phyloP scores from a whole-genome alignment of 2,888 invertebrate genomes.

The Andrena chrysosceles region DNA sequence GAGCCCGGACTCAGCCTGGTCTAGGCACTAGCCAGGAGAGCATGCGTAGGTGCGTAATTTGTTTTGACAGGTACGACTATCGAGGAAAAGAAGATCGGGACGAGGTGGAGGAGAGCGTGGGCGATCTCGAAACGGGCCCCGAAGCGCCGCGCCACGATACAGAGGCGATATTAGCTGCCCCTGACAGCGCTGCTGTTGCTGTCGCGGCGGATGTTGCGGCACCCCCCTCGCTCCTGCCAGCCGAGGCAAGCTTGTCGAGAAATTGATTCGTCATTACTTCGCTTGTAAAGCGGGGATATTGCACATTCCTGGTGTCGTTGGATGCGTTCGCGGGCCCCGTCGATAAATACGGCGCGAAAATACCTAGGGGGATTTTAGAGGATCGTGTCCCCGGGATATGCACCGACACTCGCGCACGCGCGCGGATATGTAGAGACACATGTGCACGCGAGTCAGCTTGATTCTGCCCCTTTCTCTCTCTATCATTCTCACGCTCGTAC shows the following conservation, averaged over 20 bases:
- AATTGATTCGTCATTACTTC: slow-evolving; percentile 81
- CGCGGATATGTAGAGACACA: not conserved
- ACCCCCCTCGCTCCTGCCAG: slow-evolving; percentile 14
- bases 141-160: slow-evolving; percentile 55
- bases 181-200: slow-evolving; percentile 35
- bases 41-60: slow-evolving; percentile 53
- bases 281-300: slow-evolving; percentile 65
- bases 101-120: slow-evolving; percentile 63
- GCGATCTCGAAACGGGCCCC: slow-evolving; percentile 72
- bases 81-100: not conserved
- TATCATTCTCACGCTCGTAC: slow-evolving; percentile 4
- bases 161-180: slow-evolving; percentile 55
- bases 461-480: not conserved
- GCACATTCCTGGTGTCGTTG: slow-evolving; percentile 59
- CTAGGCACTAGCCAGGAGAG: slow-evolving; percentile 18
- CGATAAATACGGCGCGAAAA: slow-evolving; percentile 29
- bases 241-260: slow-evolving; percentile 71
- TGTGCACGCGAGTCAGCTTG: not conserved
- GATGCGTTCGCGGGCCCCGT: slow-evolving; percentile 41
- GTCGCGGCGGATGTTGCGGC: slow-evolving; percentile 35
- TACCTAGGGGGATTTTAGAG: slow-evolving; percentile 63
- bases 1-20: slow-evolving; percentile 12
- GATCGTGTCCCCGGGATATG: slow-evolving; percentile 59
- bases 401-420: slow-evolving; percentile 17
- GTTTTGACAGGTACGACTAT: slow-evolving; percentile 50